These are phyloP conservation scores for Eretmochelys imbricata DNA, from an alignment of 2,113 vertebrate genomes.

Conservation along the genomic window DNA sequence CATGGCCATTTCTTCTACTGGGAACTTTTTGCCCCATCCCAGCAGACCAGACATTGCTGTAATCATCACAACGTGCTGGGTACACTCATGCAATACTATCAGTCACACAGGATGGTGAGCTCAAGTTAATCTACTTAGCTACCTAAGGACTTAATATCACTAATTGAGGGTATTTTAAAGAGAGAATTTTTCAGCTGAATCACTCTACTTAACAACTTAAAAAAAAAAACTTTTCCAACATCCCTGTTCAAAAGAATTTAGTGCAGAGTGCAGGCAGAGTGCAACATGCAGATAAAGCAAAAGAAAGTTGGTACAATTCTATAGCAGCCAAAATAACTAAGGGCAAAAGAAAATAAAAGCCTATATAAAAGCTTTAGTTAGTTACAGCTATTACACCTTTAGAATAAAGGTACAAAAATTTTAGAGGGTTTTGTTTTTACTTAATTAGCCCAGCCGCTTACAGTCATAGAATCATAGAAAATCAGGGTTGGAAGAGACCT, in stretches of 20 bases:
- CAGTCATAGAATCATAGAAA: no score
- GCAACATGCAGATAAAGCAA: rapidly evolving
- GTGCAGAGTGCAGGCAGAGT: not conserved
- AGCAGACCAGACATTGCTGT: rapidly evolving
- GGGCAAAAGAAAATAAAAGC: not conserved
- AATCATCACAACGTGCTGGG: rapidly evolving
- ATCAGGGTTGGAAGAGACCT: no score
- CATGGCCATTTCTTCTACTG: not conserved
- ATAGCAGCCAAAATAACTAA: not conserved
- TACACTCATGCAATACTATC: not conserved
- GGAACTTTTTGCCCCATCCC: not conserved
- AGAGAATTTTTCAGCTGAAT: not conserved
- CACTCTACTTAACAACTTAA: not conserved
- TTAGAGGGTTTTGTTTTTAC: not conserved
- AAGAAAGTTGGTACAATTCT: not conserved
- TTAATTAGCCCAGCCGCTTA: slow-evolving; percentile 24
- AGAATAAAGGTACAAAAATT: not conserved
- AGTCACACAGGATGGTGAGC: not conserved
- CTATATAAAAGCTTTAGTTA: not conserved
- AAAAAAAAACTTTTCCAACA: not conserved
- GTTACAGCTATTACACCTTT: not conserved
- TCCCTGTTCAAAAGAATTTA: not conserved
- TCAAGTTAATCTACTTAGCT: not conserved
- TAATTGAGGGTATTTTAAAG: no score
- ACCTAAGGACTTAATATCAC: not conserved